Evolutionary conservation across 2,113 vertebrate genomes (phyloP).

Genomic region (Dissostichus mawsoni): DNA sequence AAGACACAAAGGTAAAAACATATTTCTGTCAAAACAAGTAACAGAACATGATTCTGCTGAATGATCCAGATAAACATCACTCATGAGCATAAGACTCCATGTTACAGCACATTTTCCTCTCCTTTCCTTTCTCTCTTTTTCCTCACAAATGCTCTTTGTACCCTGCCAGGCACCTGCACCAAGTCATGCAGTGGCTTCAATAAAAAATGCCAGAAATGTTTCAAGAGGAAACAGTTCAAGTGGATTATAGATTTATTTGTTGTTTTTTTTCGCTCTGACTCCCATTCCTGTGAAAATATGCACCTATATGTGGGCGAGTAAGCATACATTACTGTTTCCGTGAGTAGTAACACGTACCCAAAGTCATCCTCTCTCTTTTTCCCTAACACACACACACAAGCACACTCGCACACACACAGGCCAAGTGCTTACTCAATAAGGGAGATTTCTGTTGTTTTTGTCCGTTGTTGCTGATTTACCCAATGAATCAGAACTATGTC

Average conservation of each 20-base stretch:
- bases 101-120: conserved; percentile 16
- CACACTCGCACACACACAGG: conserved; percentile 15
- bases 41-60: conserved; percentile 1
- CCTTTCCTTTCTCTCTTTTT: not conserved
- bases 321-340: conserved; percentile 6
- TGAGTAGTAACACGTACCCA: conserved; percentile 2
- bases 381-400: not conserved
- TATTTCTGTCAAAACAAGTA: conserved; percentile 13
- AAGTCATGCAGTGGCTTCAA: conserved; percentile 16
- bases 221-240: not conserved
- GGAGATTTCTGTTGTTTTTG: conserved; percentile 31
- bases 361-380: conserved; percentile 23
- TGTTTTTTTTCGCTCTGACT: conserved; percentile 17
- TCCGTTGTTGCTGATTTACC: conserved; percentile 2
- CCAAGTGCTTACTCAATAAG: conserved; percentile 6
- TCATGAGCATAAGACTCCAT: not conserved
- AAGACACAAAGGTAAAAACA: not conserved
- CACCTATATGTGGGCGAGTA: conserved; percentile 11
- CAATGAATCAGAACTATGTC: conserved; percentile 39
- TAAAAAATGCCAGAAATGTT: conserved; percentile 11
- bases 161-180: conserved; percentile 7
- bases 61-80: conserved; percentile 23
- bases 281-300: conserved; percentile 33
- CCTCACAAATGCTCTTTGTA: conserved; percentile 28
- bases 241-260: conserved; percentile 5